Evolutionary conservation across 2,113 vertebrate species (phyloP).

Genomic region (Trogon surrucura): DNA sequence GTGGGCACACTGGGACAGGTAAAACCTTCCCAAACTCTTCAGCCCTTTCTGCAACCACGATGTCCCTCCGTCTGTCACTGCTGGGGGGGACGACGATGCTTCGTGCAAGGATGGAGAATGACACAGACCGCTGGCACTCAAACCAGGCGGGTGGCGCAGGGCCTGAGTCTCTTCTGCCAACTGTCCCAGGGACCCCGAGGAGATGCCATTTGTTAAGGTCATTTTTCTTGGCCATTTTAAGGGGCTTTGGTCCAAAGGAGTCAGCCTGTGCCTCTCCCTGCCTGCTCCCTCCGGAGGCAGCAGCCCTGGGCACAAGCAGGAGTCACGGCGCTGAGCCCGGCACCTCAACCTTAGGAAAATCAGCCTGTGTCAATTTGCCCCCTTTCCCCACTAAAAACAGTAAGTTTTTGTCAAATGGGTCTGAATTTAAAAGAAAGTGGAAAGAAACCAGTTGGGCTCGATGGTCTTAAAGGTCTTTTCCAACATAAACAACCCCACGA

Average conservation of each 20-base stretch:
- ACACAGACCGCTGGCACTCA: rapidly evolving
- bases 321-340: background rate
- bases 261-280: background rate
- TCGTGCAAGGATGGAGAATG: rapidly evolving
- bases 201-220: background rate
- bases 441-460: too few species aligned
- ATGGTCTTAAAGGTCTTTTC: too few species aligned
- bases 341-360: background rate
- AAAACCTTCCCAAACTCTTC: background rate
- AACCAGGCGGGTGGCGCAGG: rapidly evolving
- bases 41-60: rapidly evolving
- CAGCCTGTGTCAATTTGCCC: rapidly evolving
- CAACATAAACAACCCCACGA: too few species aligned
- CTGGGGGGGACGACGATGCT: background rate
- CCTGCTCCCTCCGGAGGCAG: background rate
- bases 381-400: rapidly evolving
- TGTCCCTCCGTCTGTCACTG: background rate
- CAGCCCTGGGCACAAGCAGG: background rate
- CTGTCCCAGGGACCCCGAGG: background rate
- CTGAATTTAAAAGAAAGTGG: background rate
- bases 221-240: background rate
- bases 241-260: background rate
- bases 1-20: too few species aligned
- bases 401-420: rapidly evolving
- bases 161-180: background rate